Conservation (phyloP, 2,797 vertebrate species). For the Gorsachius magnificus region DNA sequence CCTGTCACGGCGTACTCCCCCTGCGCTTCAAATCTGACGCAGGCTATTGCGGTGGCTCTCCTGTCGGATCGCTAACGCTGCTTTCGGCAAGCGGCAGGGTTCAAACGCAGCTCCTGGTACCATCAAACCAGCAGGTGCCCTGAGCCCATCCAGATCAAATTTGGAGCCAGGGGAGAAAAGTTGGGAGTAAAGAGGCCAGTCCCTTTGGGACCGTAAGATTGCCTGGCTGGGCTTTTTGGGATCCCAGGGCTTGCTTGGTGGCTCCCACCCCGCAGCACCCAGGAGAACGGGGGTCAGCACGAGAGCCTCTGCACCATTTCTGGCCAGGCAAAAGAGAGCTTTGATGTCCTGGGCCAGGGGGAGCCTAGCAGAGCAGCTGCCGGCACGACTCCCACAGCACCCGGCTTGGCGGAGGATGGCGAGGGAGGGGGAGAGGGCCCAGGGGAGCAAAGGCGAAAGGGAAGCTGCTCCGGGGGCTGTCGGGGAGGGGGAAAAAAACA, state of each 20-base stretch:
- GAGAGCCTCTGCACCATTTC: neutral
- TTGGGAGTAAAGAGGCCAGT: neutral
- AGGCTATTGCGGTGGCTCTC: neutral
- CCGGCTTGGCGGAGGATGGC: neutral
- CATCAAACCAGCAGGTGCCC: accelerated
- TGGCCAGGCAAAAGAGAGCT: neutral
- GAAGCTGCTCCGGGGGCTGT: neutral
- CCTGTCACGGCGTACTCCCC: accelerated
- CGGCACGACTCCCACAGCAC: neutral
- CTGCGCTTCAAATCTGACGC: accelerated
- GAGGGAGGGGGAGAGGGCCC: neutral
- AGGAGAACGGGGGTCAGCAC: neutral
- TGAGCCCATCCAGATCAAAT: neutral
- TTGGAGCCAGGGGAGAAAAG: neutral
- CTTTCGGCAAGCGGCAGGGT: neutral
- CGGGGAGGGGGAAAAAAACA: neutral
- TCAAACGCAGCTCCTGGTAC: neutral
- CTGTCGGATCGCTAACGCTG: accelerated
- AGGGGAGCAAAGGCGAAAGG: accelerated
- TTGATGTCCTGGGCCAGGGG: neutral
- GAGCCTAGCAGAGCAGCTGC: neutral
- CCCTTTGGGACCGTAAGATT: neutral
- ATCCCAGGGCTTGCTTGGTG: neutral
- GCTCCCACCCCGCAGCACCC: neutral
- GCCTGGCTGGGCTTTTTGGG: neutral